Evolutionary conservation across 1,140 invertebrate species (phyloP).

Genomic region (Phortica variegata): DNA sequence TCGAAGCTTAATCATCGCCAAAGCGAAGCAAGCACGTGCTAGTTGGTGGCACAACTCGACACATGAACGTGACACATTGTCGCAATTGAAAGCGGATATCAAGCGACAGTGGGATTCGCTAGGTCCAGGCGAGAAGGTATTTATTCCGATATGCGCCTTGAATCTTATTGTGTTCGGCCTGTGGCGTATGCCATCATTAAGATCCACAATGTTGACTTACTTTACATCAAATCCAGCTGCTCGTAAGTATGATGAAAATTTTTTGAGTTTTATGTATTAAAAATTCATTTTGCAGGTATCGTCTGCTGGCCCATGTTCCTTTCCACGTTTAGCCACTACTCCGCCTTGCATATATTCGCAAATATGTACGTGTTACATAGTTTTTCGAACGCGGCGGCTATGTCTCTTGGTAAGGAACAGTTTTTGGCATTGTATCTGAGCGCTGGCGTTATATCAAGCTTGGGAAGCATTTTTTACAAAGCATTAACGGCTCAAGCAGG

Average conservation of each 20-base stretch:
- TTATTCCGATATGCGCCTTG: constrained; percentile 74
- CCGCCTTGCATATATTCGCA: constrained; percentile 77
- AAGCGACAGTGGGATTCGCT: constrained; percentile 75
- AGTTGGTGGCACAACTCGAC: constrained; percentile 50
- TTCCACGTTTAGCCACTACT: constrained; percentile 92
- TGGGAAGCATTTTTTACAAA: constrained; percentile 83
- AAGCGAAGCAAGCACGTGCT: constrained; percentile 60
- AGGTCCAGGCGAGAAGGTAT: constrained; percentile 74
- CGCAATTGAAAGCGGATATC: constrained; percentile 38
- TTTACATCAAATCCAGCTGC: constrained; percentile 81
- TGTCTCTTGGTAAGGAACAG: constrained; percentile 86
- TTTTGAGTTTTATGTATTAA: constrained; percentile 12
- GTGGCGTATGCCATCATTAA: constrained; percentile 77
- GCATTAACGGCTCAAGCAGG: constrained; percentile 65
- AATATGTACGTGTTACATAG: constrained; percentile 97
- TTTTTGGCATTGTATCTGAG: constrained; percentile 88
- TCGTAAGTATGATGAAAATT: constrained; percentile 59
- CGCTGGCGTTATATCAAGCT: constrained; percentile 84
- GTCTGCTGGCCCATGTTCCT: constrained; percentile 86
- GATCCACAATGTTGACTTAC: constrained; percentile 77
- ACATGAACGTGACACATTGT: constrained; percentile 25
- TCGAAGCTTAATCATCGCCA: constrained; percentile 63
- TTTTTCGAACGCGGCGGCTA: constrained; percentile 69
- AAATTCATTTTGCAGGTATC: constrained; percentile 60
- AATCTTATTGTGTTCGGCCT: constrained; percentile 81